Conservation (phyloP, 2,113 vertebrate genomes). For the Pseudorhombus dupliciocellatus region DNA sequence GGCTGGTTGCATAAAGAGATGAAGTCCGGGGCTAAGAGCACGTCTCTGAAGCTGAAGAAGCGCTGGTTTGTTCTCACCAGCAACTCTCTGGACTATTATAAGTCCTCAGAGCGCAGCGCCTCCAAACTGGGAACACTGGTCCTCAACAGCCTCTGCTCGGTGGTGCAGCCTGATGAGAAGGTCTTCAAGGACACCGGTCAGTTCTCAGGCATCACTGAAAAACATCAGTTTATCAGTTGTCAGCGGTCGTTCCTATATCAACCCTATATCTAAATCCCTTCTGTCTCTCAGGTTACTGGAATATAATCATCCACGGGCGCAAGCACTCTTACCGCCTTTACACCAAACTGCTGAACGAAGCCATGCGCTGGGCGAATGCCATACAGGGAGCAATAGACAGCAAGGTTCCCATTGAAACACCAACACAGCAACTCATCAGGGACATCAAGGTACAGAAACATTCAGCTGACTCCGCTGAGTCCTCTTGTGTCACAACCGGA, state of each 20-base stretch:
- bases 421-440: conserved; percentile 92
- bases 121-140: conserved; percentile 92
- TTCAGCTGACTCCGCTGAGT: background rate
- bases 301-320: conserved; percentile 88
- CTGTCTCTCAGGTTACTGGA: conserved; percentile 86
- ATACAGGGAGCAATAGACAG: conserved; percentile 92
- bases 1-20: conserved; percentile 94
- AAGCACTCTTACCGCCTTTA: conserved; percentile 93
- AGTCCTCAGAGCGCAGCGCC: conserved; percentile 86
- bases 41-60: conserved; percentile 92
- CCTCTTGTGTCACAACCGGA: background rate
- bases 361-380: conserved; percentile 91
- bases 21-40: conserved; percentile 87
- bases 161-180: conserved; percentile 90
- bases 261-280: conserved; percentile 1
- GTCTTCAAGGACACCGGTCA: conserved; percentile 91
- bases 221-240: background rate
- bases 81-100: conserved; percentile 91
- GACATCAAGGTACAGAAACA: conserved; percentile 88
- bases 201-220: conserved; percentile 17
- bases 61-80: conserved; percentile 93
- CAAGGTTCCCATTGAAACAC: conserved; percentile 93
- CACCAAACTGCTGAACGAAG: conserved; percentile 91
- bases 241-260: background rate
- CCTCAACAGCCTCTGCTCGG: conserved; percentile 91